Base-by-base conservation (phyloP, 2,888 invertebrate species). In the Mesorhabditis belari region DNA sequence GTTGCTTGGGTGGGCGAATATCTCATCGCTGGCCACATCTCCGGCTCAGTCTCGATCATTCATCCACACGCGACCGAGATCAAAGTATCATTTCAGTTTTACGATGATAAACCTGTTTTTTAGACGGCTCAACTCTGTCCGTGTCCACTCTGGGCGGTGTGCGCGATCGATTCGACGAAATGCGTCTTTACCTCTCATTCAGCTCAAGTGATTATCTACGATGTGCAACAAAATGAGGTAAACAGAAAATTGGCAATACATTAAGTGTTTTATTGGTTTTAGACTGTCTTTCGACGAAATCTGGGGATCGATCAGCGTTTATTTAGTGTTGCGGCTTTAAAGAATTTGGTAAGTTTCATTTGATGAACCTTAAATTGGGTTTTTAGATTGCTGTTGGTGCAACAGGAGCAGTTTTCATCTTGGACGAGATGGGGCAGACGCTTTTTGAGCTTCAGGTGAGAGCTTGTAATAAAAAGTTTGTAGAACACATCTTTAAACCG, bases 61-160 rank as follows among this genome's bases (percentile, higher is more conserved):
- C 62, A 67, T 49, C 67, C 67, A 6, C 67, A 67, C 25, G 17
- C n/a, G 9, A 17, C 23, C 9, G n/a, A 19, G 9, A 19, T 17
- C 12, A 9, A 12, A 17, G 23, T 19, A 51, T 17, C 23, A 9
- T 17, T 17, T 51, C 21, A 9, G 17, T 51, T 51, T 17, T 12
- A 12, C 44, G 12, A 44, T 44, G 9, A 12, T 60, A 66, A 19
- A 53, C 23, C 12, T 27, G 26, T 28, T 49, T 70, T 73, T 17
- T 60, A 77, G 69, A 49, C 74, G 24, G 60, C 71, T 25, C 77
- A 76, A 72, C 54, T 77, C 3, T 73, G 69, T 19, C 65, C 76
- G 4, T 65, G 74, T 2, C 64, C 73, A 2, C 65, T 77, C 19
- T 67, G 76, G 67, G 62, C 68, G 6, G 64, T 62, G 6, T 67